Evolutionary conservation across 1,140 invertebrate genomes (phyloP), one percentile per base, ranked within the genome.

Genomic region (Neuroterus valhalla): DNA sequence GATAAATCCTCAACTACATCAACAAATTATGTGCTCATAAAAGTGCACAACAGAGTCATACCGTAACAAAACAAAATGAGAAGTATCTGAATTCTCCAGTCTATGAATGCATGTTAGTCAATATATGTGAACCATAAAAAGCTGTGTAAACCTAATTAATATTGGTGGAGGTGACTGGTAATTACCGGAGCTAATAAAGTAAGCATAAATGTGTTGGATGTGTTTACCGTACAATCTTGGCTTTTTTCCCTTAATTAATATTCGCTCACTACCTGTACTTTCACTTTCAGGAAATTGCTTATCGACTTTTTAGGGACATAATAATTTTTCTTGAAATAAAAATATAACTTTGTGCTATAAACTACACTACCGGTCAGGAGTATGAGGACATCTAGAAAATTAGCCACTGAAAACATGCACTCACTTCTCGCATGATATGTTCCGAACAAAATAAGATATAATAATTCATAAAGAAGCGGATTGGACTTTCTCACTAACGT

Each of bases 21-120:
- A 62, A 62, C 55, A n/a, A 62, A 62, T 62, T 62, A 62, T 26
- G 31, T 62, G 26, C 23, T 62, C 52, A 23, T 62, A 62, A 62
- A 62, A 31, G 31, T 62, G 31, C 55, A 3, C 2, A 38, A 62
- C 11, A 23, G 26, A 26, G 12, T 23, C n/a, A n/a, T n/a, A 23
- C 3, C 55, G n/a, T 23, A 62, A 6, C 14, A 31, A 31, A 62
- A 8, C 31, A 31, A 12, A 14, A 12, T 3, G 14, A 62, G 26
- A 62, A 31, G 31, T 62, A 14, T 6, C 11, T 23, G 11, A 62
- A 15, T 62, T 62, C 31, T 62, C 55, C 21, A 26, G 14, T 12
- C 14, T 15, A 15, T 1, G 11, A 14, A 23, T 38, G 15, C 4
- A 62, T n/a, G 11, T 62, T 38, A 2, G 1, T 5, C 3, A 31